Conservation (phyloP, 2,797 vertebrate species). For the Chiroxiphia lanceolata region DNA sequence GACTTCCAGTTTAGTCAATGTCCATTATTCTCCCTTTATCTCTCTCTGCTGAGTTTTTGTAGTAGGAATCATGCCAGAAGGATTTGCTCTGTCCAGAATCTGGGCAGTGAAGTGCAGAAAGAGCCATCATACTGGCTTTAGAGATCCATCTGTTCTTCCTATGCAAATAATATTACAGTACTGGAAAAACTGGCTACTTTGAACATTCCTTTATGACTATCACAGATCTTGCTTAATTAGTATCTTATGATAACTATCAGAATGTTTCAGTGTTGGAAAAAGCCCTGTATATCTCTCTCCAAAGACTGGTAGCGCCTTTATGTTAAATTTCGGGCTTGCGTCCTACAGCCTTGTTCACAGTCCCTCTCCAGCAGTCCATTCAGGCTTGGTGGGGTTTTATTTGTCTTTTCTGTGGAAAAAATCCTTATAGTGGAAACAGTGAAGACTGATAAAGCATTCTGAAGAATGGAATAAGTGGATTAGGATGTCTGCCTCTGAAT, state of each 20-base stretch:
- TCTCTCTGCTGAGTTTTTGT: not conserved
- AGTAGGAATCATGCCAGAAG: not conserved
- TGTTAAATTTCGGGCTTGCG: not conserved
- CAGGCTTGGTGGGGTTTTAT: not conserved
- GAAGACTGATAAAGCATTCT: not conserved
- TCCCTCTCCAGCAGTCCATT: not conserved
- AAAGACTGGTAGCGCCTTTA: not conserved
- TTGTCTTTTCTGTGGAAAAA: not conserved
- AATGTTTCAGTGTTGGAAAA: not conserved
- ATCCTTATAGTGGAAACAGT: not conserved
- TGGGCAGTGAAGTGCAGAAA: not conserved
- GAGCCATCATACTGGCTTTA: not conserved
- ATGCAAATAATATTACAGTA: not conserved
- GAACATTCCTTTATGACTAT: not conserved
- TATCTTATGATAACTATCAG: not conserved
- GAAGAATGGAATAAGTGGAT: not conserved
- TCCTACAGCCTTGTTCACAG: not conserved
- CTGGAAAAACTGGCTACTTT: not conserved
- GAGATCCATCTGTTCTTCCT: slow-evolving; percentile 19
- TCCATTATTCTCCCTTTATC: not conserved
- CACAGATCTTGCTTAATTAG: not conserved
- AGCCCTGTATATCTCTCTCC: not conserved
- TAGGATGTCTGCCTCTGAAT: not conserved
- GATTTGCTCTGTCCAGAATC: not conserved
- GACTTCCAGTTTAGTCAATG: not conserved